Conservation (phyloP, 2,888 invertebrate species). For the Labia minor region DNA sequence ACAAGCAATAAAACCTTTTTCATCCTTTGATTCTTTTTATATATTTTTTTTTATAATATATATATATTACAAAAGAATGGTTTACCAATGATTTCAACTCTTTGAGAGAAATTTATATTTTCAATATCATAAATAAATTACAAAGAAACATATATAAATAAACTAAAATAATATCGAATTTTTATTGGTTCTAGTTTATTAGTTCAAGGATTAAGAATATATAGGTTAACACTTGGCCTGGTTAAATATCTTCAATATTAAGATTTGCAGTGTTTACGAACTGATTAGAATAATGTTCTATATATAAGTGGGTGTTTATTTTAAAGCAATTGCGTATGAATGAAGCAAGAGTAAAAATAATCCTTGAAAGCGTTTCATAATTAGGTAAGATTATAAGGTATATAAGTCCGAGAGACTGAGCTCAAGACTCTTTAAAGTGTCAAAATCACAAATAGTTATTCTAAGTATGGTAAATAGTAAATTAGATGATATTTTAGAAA, state of each 20-base stretch:
- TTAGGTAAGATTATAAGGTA: not conserved
- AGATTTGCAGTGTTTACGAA: not conserved
- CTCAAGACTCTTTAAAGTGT: too few relatives aligned
- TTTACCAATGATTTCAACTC: not conserved
- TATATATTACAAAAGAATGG: not conserved
- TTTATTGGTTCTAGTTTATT: not conserved
- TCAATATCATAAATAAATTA: too few relatives aligned
- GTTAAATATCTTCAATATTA: not conserved
- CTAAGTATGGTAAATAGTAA: too few relatives aligned
- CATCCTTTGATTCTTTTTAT: not conserved
- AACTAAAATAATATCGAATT: too few relatives aligned
- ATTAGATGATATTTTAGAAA: too few relatives aligned
- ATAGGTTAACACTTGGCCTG: not conserved
- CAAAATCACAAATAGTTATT: too few relatives aligned
- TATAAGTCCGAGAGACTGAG: not conserved
- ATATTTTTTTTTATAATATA: not conserved
- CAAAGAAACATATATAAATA: too few relatives aligned
- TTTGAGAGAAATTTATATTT: too few relatives aligned
- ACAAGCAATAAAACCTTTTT: not conserved
- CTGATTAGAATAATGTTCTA: not conserved
- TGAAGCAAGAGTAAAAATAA: not conserved
- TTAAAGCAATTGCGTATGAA: not conserved
- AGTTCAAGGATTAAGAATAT: not conserved
- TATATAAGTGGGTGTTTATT: not conserved
- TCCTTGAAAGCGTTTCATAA: constrained; percentile 1